Percentiles rank a stretch among this genome's conserved stretches.
Conservation (phyloP, 2,888 invertebrate species). For the Drosophila anomalipes region DNA sequence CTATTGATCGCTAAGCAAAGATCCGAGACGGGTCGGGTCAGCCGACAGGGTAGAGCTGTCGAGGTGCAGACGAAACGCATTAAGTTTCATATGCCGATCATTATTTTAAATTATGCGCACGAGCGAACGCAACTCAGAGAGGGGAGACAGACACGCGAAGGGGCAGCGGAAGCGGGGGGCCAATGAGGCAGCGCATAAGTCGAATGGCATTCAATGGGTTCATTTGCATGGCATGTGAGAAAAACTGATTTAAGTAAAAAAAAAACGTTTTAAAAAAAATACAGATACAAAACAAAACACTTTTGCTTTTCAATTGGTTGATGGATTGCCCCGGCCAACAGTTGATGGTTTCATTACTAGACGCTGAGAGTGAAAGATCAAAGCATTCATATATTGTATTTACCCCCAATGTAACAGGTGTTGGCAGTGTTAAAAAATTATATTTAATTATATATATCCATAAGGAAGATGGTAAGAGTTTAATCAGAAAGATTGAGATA, state of each 20-base stretch:
- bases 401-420: constrained; percentile 33
- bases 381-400: neutral
- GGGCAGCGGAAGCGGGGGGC: constrained; percentile 14
- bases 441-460: constrained; percentile 2
- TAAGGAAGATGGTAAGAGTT: neutral
- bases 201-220: constrained; percentile 66
- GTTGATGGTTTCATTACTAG: constrained; percentile 70
- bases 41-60: constrained; percentile 10
- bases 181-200: constrained; percentile 64
- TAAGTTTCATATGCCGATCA: constrained; percentile 77
- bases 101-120: constrained; percentile 81
- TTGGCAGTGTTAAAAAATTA: neutral
- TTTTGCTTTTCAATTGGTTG: constrained; percentile 59
- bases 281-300: constrained; percentile 36
- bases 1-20: constrained; percentile 70
- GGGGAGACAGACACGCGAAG: neutral
- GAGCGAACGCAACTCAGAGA: constrained; percentile 59
- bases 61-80: constrained; percentile 71
- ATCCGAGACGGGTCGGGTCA: constrained; percentile 35
- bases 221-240: constrained; percentile 71
- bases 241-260: constrained; percentile 55
- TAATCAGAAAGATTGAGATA: neutral
- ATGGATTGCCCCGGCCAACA: constrained; percentile 61
- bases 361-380: constrained; percentile 20
- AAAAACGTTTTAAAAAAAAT: constrained; percentile 2